Evolutionary conservation across 2,797 vertebrate species (phyloP), one percentile per base, ranked within the genome.

Genomic region (Scomberomorus guttatus): DNA sequence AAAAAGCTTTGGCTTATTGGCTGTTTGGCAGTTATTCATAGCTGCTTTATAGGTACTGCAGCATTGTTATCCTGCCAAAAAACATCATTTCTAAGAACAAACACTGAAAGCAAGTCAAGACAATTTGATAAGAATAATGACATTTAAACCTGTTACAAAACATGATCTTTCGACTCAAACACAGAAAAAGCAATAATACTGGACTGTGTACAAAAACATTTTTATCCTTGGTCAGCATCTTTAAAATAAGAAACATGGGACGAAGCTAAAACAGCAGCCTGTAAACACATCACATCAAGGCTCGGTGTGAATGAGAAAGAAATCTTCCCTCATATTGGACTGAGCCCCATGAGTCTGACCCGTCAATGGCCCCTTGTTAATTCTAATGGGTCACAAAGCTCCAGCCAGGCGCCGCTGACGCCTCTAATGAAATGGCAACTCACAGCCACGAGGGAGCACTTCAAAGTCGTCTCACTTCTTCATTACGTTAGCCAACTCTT

Each of bases 341-440:
- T 66, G 83, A 89, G 87, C 76, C 79, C 82, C 56, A n/a, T 73
- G 56, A 86, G 76, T 74, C 72, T 94, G 93, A 95, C 94, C 93
- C 20, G 78, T 86, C 87, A 90, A 87, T 84, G 92, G 90, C 90
- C 93, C 77, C 94, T 91, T 81, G 92, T 95, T 95, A 94, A 90
- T 91, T 90, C 91, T 95, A 95, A 95, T 95, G 89, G 93, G 90
- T 95, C 90, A 92, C 91, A 92, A 92, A 87, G 90, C 91, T 90
- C 85, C 78, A 86, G 90, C 89, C 85, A 85, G 93, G 89, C 90
- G 88, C 91, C 86, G 80, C 89, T 88, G 90, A 95, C 85, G 83
- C 90, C 91, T 91, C 91, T 93, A 95, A 95, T 95, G 91, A 95
- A 93, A 93, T 94, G 87, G 90, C 86, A 90, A 88, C 82, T 80